Evolutionary conservation across 2,113 vertebrate species (phyloP).

Genomic region (Neogobius melanostomus): DNA sequence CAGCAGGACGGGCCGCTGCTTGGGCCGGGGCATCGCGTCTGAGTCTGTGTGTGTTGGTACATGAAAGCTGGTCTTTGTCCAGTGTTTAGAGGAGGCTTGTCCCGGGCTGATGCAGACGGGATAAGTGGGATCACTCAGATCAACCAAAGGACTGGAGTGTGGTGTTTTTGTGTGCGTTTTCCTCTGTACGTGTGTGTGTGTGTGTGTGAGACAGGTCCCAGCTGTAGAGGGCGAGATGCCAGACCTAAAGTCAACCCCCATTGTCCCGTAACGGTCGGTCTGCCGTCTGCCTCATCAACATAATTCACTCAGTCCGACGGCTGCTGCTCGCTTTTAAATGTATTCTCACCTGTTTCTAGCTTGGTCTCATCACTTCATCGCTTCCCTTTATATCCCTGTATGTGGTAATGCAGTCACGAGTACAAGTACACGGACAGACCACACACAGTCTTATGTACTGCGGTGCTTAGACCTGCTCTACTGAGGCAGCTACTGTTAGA

Average conservation of each 20-base stretch:
- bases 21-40: constrained; percentile 53
- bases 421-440: neutral
- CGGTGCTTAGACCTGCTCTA: neutral
- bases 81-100: constrained; percentile 46
- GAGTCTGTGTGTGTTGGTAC: constrained; percentile 29
- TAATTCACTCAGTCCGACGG: constrained; percentile 37
- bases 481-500: constrained; percentile 53
- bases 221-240: constrained; percentile 64
- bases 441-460: constrained; percentile 5
- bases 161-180: constrained; percentile 8
- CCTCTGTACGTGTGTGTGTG: constrained; percentile 19
- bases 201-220: constrained; percentile 46
- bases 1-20: constrained; percentile 31
- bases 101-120: constrained; percentile 34
- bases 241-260: constrained; percentile 53
- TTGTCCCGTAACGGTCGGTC: constrained; percentile 66
- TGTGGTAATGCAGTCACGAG: neutral
- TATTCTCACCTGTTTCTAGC: neutral
- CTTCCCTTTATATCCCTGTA: neutral
- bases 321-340: constrained; percentile 24
- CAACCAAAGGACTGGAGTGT: constrained; percentile 32
- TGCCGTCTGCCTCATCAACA: constrained; percentile 65
- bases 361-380: neutral
- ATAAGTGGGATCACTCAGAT: constrained; percentile 48
- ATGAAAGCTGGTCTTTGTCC: constrained; percentile 50